phyloP scores from a whole-genome alignment of 2,113 vertebrate species.

The Otus sunia region DNA sequence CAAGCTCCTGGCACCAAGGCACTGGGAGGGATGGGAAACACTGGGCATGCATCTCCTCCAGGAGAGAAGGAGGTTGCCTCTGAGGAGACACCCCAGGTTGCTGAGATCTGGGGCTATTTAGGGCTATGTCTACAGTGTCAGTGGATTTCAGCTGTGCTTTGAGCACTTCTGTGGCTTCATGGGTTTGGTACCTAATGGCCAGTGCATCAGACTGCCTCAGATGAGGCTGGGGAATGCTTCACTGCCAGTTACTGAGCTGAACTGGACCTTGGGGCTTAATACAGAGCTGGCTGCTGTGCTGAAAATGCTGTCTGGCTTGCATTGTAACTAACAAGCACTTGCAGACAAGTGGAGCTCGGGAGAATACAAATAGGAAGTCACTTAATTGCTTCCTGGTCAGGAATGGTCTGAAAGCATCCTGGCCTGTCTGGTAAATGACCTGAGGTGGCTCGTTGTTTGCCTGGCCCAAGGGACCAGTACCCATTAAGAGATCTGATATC shows the following conservation, averaged over 20 bases:
- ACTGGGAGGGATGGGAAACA: not conserved
- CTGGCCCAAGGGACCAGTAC: not conserved
- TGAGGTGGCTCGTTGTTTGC: not conserved
- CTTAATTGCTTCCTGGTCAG: slow-evolving; percentile 18
- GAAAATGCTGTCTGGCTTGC: not conserved
- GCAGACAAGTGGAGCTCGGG: not conserved
- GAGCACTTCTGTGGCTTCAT: not conserved
- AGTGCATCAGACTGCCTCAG: not conserved
- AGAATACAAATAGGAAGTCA: slow-evolving; percentile 13
- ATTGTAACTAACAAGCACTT: not conserved
- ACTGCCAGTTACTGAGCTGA: not conserved
- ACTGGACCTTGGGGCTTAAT: not conserved
- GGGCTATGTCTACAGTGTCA: not conserved
- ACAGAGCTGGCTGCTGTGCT: not conserved
- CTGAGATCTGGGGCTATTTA: not conserved
- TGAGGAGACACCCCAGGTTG: not conserved
- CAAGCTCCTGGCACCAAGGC: not conserved
- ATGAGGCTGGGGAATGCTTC: not conserved
- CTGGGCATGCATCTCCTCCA: not conserved
- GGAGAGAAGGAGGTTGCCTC: not conserved
- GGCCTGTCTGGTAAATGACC: not conserved
- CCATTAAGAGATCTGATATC: not conserved
- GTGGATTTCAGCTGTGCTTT: not conserved
- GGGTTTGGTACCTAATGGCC: not conserved
- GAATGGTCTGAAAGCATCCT: not conserved